Conservation (phyloP, 2,888 invertebrate genomes). For the Scelioninae gen. 1 region DNA sequence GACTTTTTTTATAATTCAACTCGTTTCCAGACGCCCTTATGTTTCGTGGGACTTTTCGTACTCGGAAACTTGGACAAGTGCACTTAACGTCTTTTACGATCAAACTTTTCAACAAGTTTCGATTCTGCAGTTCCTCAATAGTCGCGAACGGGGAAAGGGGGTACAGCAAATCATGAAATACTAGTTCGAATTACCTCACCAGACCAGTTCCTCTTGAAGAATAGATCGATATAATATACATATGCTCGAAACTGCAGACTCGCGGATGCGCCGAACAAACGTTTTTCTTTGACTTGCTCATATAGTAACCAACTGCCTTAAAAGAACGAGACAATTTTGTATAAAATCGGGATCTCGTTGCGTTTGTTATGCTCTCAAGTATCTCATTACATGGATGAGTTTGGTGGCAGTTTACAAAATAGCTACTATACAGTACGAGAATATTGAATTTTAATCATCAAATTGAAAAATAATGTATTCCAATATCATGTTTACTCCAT, state of each 20-base stretch:
- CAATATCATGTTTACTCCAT: conserved; percentile 36
- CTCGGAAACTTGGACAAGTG: conserved; percentile 72
- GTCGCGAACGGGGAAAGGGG: conserved; percentile 30
- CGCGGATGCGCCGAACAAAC: conserved; percentile 20
- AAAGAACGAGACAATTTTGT: conserved; percentile 44
- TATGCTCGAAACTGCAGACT: conserved; percentile 28
- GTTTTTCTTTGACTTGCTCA: conserved; percentile 47
- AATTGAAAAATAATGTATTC: conserved; percentile 50
- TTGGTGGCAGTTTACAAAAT: conserved; percentile 63
- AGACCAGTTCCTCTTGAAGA: conserved; percentile 61
- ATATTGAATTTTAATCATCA: conserved; percentile 62
- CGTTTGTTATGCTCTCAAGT: conserved; percentile 46
- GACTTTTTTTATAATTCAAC: conserved; percentile 72
- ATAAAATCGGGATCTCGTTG: conserved; percentile 54
- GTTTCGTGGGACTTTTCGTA: conserved; percentile 71
- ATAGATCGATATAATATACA: conserved; percentile 69
- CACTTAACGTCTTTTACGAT: conserved; percentile 79
- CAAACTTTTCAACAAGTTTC: conserved; percentile 78
- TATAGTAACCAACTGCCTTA: conserved; percentile 61
- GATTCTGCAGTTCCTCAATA: conserved; percentile 71
- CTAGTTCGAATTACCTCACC: conserved; percentile 68
- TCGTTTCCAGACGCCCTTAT: conserved; percentile 69
- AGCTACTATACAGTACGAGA: conserved; percentile 2
- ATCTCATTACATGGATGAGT: conserved; percentile 61
- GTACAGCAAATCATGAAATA: conserved; percentile 67